phyloP scores from a whole-genome alignment of 2,113 vertebrate genomes.

The Leucosticte australis region DNA sequence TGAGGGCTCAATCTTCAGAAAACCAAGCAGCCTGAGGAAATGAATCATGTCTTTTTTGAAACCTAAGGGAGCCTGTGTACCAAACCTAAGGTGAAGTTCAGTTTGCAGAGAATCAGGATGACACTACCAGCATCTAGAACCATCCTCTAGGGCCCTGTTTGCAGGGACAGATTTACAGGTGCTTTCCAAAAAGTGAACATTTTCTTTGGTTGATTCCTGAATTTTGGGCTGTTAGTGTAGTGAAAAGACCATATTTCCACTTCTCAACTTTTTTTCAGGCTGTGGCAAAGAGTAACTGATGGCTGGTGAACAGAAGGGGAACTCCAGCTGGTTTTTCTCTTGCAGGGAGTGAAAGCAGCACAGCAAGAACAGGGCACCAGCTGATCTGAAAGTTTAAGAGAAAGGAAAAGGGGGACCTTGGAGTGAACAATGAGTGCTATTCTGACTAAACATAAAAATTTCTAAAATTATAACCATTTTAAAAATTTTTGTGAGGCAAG shows the following conservation, averaged over 20 bases:
- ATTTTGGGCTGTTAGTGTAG: not conserved
- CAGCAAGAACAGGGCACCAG: not conserved
- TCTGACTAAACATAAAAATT: not conserved
- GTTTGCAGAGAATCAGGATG: not conserved
- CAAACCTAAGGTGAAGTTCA: not conserved
- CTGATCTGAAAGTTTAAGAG: not conserved
- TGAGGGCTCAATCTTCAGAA: not conserved
- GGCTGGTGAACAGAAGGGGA: not conserved
- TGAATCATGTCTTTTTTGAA: not conserved
- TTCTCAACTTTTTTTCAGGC: not conserved
- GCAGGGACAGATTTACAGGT: not conserved
- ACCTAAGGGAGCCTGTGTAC: not conserved
- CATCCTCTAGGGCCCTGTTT: not conserved
- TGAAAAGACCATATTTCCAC: not conserved
- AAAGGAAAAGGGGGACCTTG: not conserved
- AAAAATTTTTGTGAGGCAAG: not conserved
- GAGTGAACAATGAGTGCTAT: not conserved
- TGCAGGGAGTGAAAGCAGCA: not conserved
- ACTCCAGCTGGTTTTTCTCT: not conserved
- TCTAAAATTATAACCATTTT: not conserved
- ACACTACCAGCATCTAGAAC: not conserved
- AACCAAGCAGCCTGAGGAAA: not conserved
- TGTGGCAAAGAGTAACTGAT: not conserved
- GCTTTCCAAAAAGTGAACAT: not conserved
- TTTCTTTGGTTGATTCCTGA: not conserved